Conservation (phyloP, 2,113 vertebrate genomes). For the Pungitius pungitius region DNA sequence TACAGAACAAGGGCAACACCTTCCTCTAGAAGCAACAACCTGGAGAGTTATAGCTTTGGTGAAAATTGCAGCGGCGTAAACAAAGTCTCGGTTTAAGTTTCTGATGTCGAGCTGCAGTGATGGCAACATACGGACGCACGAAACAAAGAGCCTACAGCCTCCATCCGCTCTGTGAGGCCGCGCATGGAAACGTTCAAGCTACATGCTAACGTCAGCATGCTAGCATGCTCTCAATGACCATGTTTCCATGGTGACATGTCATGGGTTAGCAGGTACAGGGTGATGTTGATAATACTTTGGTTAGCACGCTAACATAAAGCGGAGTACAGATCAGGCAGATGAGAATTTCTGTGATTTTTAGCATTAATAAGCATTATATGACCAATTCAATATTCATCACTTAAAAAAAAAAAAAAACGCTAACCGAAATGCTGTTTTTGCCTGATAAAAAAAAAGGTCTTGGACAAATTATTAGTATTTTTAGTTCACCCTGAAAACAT, state of each 20-base stretch:
- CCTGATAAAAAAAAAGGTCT: background rate
- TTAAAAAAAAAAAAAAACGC: background rate
- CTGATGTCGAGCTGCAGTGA: slow-evolving; percentile 5
- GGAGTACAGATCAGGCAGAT: background rate
- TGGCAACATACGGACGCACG: background rate
- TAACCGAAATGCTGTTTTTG: background rate
- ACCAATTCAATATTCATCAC: background rate
- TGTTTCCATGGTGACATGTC: background rate
- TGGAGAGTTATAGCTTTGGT: slow-evolving; percentile 40
- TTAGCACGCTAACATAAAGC: background rate
- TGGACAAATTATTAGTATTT: background rate
- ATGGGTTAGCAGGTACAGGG: background rate
- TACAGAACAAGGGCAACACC: slow-evolving; percentile 49
- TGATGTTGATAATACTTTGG: background rate
- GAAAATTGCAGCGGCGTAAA: slow-evolving; percentile 38
- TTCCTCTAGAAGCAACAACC: slow-evolving; percentile 42
- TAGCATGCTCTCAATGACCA: background rate
- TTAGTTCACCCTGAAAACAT: background rate
- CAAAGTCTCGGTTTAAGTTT: slow-evolving; percentile 10
- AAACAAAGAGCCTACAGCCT: background rate
- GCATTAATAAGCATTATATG: background rate
- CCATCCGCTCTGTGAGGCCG: background rate
- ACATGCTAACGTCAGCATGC: background rate
- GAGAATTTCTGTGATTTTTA: background rate
- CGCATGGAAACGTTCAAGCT: background rate